A percentile compares a stretch with the other conserved stretches of the same genome.
Evolutionary conservation across 2,797 vertebrate genomes (phyloP).

Genomic region (Falco peregrinus): DNA sequence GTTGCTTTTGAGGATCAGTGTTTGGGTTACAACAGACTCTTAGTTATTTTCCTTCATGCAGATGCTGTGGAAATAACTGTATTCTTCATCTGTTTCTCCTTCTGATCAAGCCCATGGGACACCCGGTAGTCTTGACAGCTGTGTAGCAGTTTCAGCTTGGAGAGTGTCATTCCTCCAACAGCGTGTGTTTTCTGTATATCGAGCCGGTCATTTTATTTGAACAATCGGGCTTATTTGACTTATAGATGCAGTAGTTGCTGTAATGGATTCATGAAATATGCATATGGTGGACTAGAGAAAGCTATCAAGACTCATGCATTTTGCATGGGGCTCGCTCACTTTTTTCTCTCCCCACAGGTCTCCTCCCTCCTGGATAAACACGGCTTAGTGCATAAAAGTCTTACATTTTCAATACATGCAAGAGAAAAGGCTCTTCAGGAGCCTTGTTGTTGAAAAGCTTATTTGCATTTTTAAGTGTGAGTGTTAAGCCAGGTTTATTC

Average conservation of each 20-base stretch:
- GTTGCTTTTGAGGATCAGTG: neutral
- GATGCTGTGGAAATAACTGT: neutral
- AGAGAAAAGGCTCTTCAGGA: neutral
- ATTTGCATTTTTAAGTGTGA: neutral
- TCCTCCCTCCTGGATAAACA: neutral
- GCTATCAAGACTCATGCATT: constrained; percentile 43
- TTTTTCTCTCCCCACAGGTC: neutral
- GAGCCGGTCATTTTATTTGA: neutral
- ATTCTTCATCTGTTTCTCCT: neutral
- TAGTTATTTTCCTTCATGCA: neutral
- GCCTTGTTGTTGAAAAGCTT: neutral
- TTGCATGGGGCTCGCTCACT: neutral
- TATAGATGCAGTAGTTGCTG: neutral
- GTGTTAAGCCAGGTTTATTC: neutral
- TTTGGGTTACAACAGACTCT: neutral
- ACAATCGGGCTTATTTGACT: constrained; percentile 22
- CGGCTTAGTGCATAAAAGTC: neutral
- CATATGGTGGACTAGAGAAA: constrained; percentile 29
- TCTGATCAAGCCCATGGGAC: neutral
- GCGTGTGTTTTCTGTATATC: neutral
- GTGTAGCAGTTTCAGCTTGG: neutral
- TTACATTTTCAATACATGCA: neutral
- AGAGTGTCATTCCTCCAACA: neutral
- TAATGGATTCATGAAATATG: constrained; percentile 48
- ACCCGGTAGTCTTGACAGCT: neutral